Evolutionary conservation across 2,888 invertebrate genomes (phyloP).

Genomic region (Orthonevra nobilis): DNA sequence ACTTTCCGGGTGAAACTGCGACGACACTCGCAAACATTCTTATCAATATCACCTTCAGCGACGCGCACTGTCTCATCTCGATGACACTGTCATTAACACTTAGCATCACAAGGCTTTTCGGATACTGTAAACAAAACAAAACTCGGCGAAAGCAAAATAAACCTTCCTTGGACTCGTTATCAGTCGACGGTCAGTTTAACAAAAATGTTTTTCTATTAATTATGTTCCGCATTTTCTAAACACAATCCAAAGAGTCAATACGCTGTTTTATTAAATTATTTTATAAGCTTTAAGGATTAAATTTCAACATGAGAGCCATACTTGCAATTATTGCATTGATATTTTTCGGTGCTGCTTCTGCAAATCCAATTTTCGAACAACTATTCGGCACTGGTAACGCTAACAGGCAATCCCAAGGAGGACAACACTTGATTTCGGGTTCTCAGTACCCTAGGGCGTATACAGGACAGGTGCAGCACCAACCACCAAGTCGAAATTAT

Average conservation of each 20-base stretch:
- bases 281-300: not conserved
- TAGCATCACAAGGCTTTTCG: slow-evolving; percentile 11
- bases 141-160: slow-evolving; percentile 18
- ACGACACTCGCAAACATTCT: too few species aligned
- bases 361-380: slow-evolving; percentile 26
- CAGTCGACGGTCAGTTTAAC: not conserved
- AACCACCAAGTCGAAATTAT: slow-evolving; percentile 18
- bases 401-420: not conserved
- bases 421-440: not conserved
- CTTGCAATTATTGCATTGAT: not conserved
- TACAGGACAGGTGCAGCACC: not conserved
- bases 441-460: slow-evolving; percentile 19
- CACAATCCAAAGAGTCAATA: not conserved
- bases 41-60: too few species aligned
- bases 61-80: not conserved
- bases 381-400: slow-evolving; percentile 20
- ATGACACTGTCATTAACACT: slow-evolving; percentile 2
- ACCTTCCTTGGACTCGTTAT: slow-evolving; percentile 37
- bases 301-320: not conserved
- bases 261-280: not conserved
- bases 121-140: not conserved
- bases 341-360: not conserved
- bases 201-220: slow-evolving; percentile 20
- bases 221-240: not conserved
- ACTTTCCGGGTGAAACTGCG: too few species aligned